Evolutionary conservation across 1,140 invertebrate species (phyloP).

Genomic region (Drosophila sp.): DNA sequence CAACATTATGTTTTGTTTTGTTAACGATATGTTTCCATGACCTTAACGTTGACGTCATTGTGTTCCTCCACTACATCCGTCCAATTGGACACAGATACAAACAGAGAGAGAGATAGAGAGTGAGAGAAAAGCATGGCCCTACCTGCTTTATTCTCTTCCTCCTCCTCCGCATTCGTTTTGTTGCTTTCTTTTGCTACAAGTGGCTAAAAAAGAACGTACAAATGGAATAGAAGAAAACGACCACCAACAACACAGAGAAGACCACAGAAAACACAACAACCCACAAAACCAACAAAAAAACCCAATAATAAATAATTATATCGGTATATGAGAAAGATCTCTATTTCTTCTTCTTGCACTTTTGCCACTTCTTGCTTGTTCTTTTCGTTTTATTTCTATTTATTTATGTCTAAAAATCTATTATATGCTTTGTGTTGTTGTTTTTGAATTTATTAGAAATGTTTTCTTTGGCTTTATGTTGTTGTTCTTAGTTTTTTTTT

Average conservation of each 20-base stretch:
- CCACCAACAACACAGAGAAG: too few relatives aligned
- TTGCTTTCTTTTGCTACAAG: constrained; percentile 12
- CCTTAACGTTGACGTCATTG: constrained; percentile 39
- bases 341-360: not conserved
- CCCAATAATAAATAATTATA: constrained; percentile 2
- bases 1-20: constrained; percentile 7
- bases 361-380: constrained; percentile 17
- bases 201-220: not conserved
- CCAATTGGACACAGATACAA: not conserved
- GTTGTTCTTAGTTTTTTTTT: not conserved
- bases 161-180: not conserved
- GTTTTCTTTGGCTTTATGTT: not conserved
- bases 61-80: not conserved
- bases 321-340: not conserved
- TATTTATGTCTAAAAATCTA: constrained; percentile 5
- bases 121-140: constrained; percentile 4
- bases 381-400: not conserved
- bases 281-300: not conserved
- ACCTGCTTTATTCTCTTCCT: not conserved
- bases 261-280: not conserved
- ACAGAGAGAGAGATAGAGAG: not conserved
- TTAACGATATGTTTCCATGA: constrained; percentile 59
- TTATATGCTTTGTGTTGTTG: not conserved
- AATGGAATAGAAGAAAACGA: not conserved
- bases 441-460: constrained; percentile 3